Evolutionary conservation across 2,797 vertebrate genomes (phyloP), one percentile per base, ranked within the genome.

Genomic region (Anguilla anguilla): DNA sequence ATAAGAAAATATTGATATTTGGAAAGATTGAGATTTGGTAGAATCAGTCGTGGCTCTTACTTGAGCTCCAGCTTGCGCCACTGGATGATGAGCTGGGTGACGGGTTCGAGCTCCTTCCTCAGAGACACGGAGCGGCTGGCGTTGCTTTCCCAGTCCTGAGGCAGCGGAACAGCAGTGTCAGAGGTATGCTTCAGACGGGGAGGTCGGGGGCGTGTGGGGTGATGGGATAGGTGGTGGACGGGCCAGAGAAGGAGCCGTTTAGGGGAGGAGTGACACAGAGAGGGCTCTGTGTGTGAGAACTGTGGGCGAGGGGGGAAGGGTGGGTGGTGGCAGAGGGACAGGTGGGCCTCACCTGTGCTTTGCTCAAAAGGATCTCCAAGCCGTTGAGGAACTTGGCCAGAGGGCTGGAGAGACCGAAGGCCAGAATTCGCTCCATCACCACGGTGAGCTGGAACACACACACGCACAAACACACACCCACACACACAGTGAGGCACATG

Each of bases 121-220:
- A 99, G 92, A 89, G 98, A 98, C 77, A 99, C 94, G 0, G 96
- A 91, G 51, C 95, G 96, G 90, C 98, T 97, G 72, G 98, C 97
- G n/a, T 98, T 98, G 64, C 97, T 96, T 93, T 99, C 99, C 99
- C 99, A 99, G 91, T 99, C 98, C 99, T 99, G 91, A 1, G 69
- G 55, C 51, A 53, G 51, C 51, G 11, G 51, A 53, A 53, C 51
- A 53, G 2, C 51, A 53, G 51, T 1, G 51, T 53, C 51, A 53
- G 51, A 2, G 51, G 2, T 13, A 53, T 53, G 9, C 51, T 53
- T 53, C 51, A 51, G 79, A 82, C 3, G 10, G 43, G 5, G 79
- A 82, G 31, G 25, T 1, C 0, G 22, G 39, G 6, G 46, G 43
- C 9, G 22, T 9, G 6, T 0, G 19, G 4, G 6, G 6, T 0